Evolutionary conservation across 2,113 vertebrate genomes (phyloP).

Genomic region (Apteryx mantelli): DNA sequence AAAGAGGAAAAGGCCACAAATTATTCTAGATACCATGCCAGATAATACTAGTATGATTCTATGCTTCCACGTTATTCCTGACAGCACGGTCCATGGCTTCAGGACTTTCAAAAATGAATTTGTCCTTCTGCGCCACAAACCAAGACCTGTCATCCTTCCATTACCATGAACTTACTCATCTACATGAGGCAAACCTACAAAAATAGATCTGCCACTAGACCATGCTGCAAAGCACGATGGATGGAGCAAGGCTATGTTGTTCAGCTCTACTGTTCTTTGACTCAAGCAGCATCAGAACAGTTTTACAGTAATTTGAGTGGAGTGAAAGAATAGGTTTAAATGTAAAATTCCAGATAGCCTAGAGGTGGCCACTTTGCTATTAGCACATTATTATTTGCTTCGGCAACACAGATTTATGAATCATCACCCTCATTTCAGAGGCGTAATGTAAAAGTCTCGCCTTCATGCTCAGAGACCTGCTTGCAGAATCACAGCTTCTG

Average conservation of each 20-base stretch:
- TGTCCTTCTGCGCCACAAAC: not conserved
- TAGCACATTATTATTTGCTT: not conserved
- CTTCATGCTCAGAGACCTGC: not conserved
- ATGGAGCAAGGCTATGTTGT: not conserved
- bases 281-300: not conserved
- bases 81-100: rapidly evolving
- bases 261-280: not conserved
- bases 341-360: not conserved
- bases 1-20: not conserved
- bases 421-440: not conserved
- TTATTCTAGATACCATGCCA: not conserved
- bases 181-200: not conserved
- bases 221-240: not conserved
- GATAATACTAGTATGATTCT: not conserved
- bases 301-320: not conserved
- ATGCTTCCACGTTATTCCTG: not conserved
- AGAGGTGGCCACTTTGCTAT: not conserved
- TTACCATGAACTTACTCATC: not conserved
- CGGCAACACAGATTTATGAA: not conserved
- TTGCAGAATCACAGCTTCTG: not conserved
- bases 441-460: not conserved
- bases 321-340: not conserved
- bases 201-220: not conserved
- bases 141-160: not conserved
- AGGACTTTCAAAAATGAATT: not conserved